Evolutionary conservation across 2,797 vertebrate species (phyloP), one percentile per base, ranked within the genome.

Genomic region (Urosaurus nigricauda): DNA sequence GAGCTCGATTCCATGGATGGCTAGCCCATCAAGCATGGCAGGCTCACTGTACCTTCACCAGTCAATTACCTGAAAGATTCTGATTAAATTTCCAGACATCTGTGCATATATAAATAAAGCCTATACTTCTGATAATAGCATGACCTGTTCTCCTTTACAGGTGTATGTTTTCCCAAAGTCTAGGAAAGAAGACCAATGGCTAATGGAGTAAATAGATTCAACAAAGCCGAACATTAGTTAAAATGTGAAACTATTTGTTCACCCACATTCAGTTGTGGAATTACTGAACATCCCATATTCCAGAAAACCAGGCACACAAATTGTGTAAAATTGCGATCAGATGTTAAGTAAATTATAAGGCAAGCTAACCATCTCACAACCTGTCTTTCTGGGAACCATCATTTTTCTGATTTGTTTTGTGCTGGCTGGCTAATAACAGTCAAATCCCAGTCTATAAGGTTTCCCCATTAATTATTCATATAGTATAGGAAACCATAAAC

Each of bases 91-190:
- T 63, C 5, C 19, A 63, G 60, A 29, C 29, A 6, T 29, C 0
- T 0, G 0, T 1, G 14, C 92, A 51, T 8, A 19, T 79, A 65
- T 2, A n/a, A 63, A 81, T 32, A 86, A 81, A 80, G 37, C 7
- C 63, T 79, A 79, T 32, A 77, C 88, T 92, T 63, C 35, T 13
- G 80, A 89, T 35, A 85, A 81, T 90, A 86, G 3, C 11, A 35
- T 26, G 58, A 87, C 47, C 40, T 87, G 21, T 21, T 84, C 47
- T 24, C 80, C 17, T 73, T 47, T 79, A n/a, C 2, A 7, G n/a
- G n/a, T 63, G 0, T 1, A 84, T 14, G 29, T 79, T 51, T 65
- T 32, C 14, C 32, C 40, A 90, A 47, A 58, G 5, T 60, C 14
- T 7, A 47, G n/a, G 35, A 3, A 90, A 75, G 16, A 5, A 87